Percentiles rank a stretch among this genome's conserved stretches.
Evolutionary conservation across 2,113 vertebrate species (phyloP).

Genomic region (Oreochromis niloticus): DNA sequence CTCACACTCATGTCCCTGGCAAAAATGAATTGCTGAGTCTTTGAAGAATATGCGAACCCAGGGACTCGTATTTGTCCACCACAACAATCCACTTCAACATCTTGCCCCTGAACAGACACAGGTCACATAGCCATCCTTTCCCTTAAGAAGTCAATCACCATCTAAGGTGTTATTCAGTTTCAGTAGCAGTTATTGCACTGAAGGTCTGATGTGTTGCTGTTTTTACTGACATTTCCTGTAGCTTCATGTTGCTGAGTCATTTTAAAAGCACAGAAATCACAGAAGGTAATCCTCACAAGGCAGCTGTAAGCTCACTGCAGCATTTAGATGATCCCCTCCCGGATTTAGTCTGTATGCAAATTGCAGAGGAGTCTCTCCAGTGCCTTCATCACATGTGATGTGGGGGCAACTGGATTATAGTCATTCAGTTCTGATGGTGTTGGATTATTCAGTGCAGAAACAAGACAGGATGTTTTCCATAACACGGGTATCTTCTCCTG

Average conservation of each 20-base stretch:
- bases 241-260: neutral
- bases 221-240: neutral
- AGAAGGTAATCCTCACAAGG: neutral
- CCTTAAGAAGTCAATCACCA: neutral
- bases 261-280: neutral
- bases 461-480: neutral
- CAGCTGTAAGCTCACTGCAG: neutral
- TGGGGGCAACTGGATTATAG: neutral
- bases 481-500: neutral
- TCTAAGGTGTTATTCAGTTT: neutral
- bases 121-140: neutral
- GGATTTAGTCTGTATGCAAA: neutral
- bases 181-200: neutral
- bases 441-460: neutral
- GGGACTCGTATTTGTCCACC: neutral
- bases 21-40: neutral
- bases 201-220: neutral
- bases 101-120: neutral
- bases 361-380: neutral
- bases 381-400: neutral
- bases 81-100: neutral
- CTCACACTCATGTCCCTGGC: neutral
- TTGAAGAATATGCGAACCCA: neutral
- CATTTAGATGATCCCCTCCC: neutral
- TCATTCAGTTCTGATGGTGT: neutral